Percentiles rank a stretch among this genome's conserved stretches.
phyloP scores from a whole-genome alignment of 2,113 vertebrate genomes.

The Speoplatyrhinus poulsoni region DNA sequence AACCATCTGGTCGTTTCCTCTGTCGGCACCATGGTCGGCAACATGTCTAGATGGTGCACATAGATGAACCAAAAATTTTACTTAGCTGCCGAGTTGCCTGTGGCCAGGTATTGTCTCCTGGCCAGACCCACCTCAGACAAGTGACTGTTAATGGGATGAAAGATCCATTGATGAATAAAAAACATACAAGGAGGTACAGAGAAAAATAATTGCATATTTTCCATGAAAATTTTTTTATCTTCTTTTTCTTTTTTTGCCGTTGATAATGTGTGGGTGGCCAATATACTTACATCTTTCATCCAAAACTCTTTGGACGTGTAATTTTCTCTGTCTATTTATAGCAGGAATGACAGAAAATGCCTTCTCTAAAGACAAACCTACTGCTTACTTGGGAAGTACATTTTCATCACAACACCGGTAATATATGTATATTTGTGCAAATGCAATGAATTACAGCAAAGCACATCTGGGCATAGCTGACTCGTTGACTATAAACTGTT shows the following conservation, averaged over 20 bases:
- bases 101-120: constrained; percentile 39
- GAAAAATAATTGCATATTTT: constrained; percentile 54
- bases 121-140: constrained; percentile 35
- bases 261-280: neutral
- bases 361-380: constrained; percentile 8
- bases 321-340: constrained; percentile 25
- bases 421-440: constrained; percentile 7
- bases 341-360: constrained; percentile 37
- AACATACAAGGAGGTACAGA: constrained; percentile 28
- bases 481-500: neutral
- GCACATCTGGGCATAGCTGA: neutral
- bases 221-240: constrained; percentile 33
- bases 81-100: constrained; percentile 35
- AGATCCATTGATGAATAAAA: constrained; percentile 27
- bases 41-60: constrained; percentile 39
- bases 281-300: constrained; percentile 15
- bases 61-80: constrained; percentile 16
- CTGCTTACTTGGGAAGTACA: constrained; percentile 16
- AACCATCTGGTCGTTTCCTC: too few species aligned
- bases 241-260: constrained; percentile 10
- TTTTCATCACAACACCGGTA: neutral
- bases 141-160: constrained; percentile 30
- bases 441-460: neutral
- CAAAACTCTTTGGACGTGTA: constrained; percentile 5
- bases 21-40: constrained; percentile 33